Conservation (phyloP, 2,888 invertebrate genomes). For the Melinopterus prodromus region DNA sequence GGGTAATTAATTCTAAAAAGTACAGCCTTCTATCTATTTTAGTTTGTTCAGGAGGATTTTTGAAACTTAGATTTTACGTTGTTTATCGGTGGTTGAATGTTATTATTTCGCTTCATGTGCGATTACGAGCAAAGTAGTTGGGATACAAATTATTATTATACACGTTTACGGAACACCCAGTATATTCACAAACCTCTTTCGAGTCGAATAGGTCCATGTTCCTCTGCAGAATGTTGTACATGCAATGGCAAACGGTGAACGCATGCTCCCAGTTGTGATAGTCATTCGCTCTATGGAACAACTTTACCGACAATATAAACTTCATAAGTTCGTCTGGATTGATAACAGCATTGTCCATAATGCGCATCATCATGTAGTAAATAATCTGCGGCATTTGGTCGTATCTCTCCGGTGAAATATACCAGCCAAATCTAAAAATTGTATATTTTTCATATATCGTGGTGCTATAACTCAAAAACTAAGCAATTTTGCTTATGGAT, state of each 20-base stretch:
- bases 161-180: neutral
- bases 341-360: constrained; percentile 60
- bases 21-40: no score
- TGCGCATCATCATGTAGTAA: constrained; percentile 64
- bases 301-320: constrained; percentile 63
- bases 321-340: constrained; percentile 57
- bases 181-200: constrained; percentile 59
- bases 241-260: constrained; percentile 69
- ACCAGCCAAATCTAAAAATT: constrained; percentile 64
- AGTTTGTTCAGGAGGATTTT: no score
- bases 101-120: no score
- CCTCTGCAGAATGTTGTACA: constrained; percentile 65
- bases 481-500: no score
- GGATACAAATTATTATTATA: no score
- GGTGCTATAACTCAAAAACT: no score
- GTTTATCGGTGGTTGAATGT: no score
- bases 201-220: constrained; percentile 63
- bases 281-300: constrained; percentile 64
- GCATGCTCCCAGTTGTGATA: constrained; percentile 73
- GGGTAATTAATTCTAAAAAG: no score
- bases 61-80: no score
- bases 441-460: no score
- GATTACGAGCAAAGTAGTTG: no score
- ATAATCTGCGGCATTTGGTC: constrained; percentile 65
- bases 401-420: constrained; percentile 63